Base-by-base conservation (phyloP, 2,797 vertebrate genomes). In the Aselliscus stoliczkanus region DNA sequence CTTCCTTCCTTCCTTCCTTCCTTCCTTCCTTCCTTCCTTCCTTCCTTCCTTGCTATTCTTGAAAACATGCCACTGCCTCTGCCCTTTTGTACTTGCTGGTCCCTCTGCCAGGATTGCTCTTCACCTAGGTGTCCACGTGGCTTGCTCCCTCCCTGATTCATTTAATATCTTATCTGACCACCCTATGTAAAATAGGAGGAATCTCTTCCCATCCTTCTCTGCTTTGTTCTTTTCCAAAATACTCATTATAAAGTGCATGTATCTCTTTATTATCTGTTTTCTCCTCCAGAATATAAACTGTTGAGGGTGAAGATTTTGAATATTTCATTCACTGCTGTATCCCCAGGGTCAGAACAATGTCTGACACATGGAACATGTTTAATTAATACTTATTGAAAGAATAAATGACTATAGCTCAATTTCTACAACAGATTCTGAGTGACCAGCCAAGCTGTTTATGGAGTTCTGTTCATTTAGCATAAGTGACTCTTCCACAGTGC, bases 351-450 rank as follows among this genome's bases (percentile, higher is more conserved):
- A 70, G 69, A 77, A 79, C 70, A 50, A 17, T 47, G 69, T 47
- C 39, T 82, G 44, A 62, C 34, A 73, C 31, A 1, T 27, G 34
- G 27, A 29, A 79, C 44, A 52, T 54, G 34, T 67, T 86, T 25
- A 21, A 7, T 69, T 76, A 23, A 47, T 83, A 76, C 42, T 84
- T 95, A 54, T 50, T 93, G 29, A 87, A 70, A 80, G 75, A 62
- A 50, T 34, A 20, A 70, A 34, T 54, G 34, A 7, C 14, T 54
- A 47, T 25, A 52, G 65, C 37, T 80, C 34, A 42, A n/a, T 64
- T 90, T 93, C 67, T 31, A 67, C 52, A 52, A 47, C 42, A 80
- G 58, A 42, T 42, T 81, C 42, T 2, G 15, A 87, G 87, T 56
- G 70, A 62, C n/a, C 65, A 84, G 83, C 65, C 58, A 52, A 62